These are phyloP conservation scores for Epicauta chinensis DNA, from an alignment of 1,140 invertebrate species.

Conservation along the genomic window DNA sequence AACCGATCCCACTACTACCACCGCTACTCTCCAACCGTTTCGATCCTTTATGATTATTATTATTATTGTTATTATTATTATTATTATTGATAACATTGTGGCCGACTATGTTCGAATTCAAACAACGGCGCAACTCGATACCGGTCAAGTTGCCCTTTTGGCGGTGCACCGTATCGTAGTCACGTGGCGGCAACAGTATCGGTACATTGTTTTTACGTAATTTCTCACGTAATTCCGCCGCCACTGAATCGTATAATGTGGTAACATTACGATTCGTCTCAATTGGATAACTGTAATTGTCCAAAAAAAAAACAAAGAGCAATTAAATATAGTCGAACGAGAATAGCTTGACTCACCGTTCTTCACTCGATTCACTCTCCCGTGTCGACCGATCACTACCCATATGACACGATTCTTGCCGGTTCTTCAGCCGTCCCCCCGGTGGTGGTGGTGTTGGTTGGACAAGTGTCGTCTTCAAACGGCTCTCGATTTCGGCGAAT, in stretches of 20 bases:
- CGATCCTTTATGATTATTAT: slow-evolving; percentile 30
- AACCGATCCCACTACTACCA: slow-evolving; percentile 74
- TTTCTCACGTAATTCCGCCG: slow-evolving; percentile 84
- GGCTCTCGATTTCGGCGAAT: slow-evolving; percentile 69
- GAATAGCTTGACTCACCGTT: slow-evolving; percentile 42
- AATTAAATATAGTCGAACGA: no score
- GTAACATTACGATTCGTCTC: slow-evolving; percentile 49
- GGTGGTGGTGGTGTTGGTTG: slow-evolving; percentile 34
- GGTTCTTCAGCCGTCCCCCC: slow-evolving; percentile 52
- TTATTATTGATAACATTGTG: slow-evolving; percentile 40
- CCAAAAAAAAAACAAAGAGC: background rate
- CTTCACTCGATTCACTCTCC: slow-evolving; percentile 70
- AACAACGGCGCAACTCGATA: slow-evolving; percentile 67
- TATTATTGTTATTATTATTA: no score
- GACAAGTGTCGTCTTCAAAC: slow-evolving; percentile 28
- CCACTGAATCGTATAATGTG: slow-evolving; percentile 81
- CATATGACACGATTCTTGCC: slow-evolving; percentile 57
- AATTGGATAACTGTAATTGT: slow-evolving; percentile 23
- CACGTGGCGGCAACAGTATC: slow-evolving; percentile 80
- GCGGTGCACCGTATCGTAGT: slow-evolving; percentile 85
- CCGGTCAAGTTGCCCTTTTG: slow-evolving; percentile 77
- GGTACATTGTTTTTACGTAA: slow-evolving; percentile 70
- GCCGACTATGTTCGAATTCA: slow-evolving; percentile 67
- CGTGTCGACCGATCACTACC: slow-evolving; percentile 65
- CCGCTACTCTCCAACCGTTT: slow-evolving; percentile 45